These are phyloP conservation scores for Bombus cullumanus DNA, from an alignment of 1,140 invertebrate species.

Conservation along the genomic window DNA sequence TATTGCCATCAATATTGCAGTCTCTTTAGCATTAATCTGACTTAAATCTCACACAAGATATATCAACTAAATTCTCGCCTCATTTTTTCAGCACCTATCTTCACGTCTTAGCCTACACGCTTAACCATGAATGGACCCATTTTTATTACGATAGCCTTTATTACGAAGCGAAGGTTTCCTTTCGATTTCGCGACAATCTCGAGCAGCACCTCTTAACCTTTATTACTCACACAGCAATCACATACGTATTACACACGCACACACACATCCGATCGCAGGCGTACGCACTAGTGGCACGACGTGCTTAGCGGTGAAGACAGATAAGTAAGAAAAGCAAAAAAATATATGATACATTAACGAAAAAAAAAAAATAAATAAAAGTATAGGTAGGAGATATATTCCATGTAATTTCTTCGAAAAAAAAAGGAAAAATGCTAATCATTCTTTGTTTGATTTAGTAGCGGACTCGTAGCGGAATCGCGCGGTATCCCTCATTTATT, in stretches of 20 bases:
- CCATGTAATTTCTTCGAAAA: slow-evolving; percentile 56
- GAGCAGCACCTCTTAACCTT: not conserved
- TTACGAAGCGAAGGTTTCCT: not conserved
- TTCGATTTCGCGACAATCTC: not conserved
- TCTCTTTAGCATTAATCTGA: not conserved
- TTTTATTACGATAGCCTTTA: not conserved
- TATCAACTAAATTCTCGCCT: not conserved
- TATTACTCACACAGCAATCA: slow-evolving; percentile 7
- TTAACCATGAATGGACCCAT: not conserved
- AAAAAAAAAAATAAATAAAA: slow-evolving; percentile 37
- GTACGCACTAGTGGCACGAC: slow-evolving; percentile 50
- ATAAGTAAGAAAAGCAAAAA: slow-evolving; percentile 25
- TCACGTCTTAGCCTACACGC: not conserved
- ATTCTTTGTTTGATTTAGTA: slow-evolving; percentile 44
- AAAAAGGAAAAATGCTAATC: slow-evolving; percentile 25
- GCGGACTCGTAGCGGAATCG: slow-evolving; percentile 29
- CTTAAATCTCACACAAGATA: no score
- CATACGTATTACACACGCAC: slow-evolving; percentile 8
- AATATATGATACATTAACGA: slow-evolving; percentile 30
- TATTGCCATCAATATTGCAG: not conserved
- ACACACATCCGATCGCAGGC: slow-evolving; percentile 43
- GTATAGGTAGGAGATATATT: slow-evolving; percentile 61
- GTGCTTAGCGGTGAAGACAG: slow-evolving; percentile 48
- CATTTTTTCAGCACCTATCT: not conserved
- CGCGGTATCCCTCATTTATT: slow-evolving; percentile 31